Evolutionary conservation across 2,888 invertebrate species (phyloP), one percentile per base, ranked within the genome.

Genomic region (Lasioglossum malachurum): DNA sequence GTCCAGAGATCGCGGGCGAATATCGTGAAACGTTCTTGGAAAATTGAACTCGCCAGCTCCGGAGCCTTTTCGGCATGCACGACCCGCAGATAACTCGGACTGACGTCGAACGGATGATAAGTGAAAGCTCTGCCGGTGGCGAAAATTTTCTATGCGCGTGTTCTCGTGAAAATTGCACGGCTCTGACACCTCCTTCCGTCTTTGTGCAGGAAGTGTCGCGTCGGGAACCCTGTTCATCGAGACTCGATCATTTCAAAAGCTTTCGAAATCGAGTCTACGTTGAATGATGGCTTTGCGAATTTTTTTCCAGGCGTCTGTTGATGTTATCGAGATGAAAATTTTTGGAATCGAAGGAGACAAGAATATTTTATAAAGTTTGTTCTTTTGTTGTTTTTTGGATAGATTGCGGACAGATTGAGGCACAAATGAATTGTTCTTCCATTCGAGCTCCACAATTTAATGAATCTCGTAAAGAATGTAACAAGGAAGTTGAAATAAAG

Each of bases 121-220:
- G 67, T 67, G 67, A 67, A 67, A 67, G 67, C 67, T 35, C 27
- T 19, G 16, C 31, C 60, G 60, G 57, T 57, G 57, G 60, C 16
- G 7, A 7, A 8, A 67, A 64, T 35, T 35, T 67, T 67, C 35
- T 35, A 35, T 19, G 35, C 67, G 31, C 35, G 19, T 16, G 35
- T 35, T 31, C 27, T 8, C 27, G 14, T 8, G 53, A 53, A 53
- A 53, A n/a, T 53, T 23, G 23, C 60, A 27, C 27, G 27, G 27
- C 7, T 19, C 35, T 5, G 67, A 67, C 67, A 35, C 35, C 67
- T 67, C 19, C 67, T 35, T 67, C 67, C 67, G 67, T 19, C 67
- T 67, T 35, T 31, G 19, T 31, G 67, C 67, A 35, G 67, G 35
- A 67, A 67, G 35, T 67, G 67, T 35, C 67, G 35, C 35, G 35